These are phyloP conservation scores for Protobothrops flavoviridis DNA, from an alignment of 2,113 vertebrate genomes.

Conservation along the genomic window DNA sequence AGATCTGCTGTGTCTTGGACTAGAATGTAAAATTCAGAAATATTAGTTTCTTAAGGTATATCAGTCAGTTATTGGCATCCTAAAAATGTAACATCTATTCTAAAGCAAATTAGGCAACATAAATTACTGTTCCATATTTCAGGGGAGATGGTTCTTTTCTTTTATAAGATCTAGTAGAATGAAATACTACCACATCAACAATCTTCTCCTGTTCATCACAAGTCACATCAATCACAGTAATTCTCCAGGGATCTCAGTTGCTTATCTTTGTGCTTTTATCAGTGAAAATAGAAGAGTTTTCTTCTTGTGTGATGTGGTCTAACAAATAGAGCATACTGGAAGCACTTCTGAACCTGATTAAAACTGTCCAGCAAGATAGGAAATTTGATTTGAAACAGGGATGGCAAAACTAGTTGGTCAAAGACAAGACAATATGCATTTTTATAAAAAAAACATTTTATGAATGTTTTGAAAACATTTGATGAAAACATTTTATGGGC, in stretches of 20 bases:
- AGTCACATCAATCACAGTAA: slow-evolving; percentile 56
- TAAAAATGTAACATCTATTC: background rate
- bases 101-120: slow-evolving; percentile 9
- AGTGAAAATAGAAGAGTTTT: slow-evolving; percentile 27
- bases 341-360: background rate
- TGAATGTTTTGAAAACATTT: background rate
- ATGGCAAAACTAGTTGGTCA: background rate
- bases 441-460: background rate
- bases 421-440: background rate
- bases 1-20: slow-evolving; percentile 30
- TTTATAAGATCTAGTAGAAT: slow-evolving; percentile 43
- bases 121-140: slow-evolving; percentile 36
- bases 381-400: slow-evolving; percentile 11
- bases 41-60: slow-evolving; percentile 42
- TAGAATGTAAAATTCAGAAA: slow-evolving; percentile 28
- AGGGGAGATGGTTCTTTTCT: background rate
- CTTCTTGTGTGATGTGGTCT: background rate
- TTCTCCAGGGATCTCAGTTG: background rate
- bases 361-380: background rate
- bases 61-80: background rate
- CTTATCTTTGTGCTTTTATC: background rate
- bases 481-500: background rate
- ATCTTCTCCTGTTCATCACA: slow-evolving; percentile 45
- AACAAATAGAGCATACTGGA: background rate
- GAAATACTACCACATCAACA: slow-evolving; percentile 55